Evolutionary conservation across 2,888 invertebrate genomes (phyloP), one percentile per base, ranked within the genome.

Genomic region (Osmoderma eremita): DNA sequence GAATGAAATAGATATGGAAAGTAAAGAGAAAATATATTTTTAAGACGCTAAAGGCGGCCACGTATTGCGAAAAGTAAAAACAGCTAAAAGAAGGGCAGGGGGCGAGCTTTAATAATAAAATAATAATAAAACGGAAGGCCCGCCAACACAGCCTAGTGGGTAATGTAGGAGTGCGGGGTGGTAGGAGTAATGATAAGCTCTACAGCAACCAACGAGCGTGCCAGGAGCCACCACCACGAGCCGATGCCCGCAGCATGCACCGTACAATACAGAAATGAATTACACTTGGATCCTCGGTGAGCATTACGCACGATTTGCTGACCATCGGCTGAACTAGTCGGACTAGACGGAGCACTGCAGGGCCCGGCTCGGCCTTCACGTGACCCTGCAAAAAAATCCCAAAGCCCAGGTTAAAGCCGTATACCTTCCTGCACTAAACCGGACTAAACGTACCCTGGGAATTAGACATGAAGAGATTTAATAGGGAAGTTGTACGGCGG

Each of bases 381-480:
- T 75, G 90, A 90, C 82, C 91, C 81, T 85, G 84, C 77, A 86
- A 89, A 83, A 87, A 80, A 88, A 87, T 74, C 76, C 78, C 77
- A 75, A 93, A 88, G 92, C 90, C 90, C 92, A 92, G 86, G 93
- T 80, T 79, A 79, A 65, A 62, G 61, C 54, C 48, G 8, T 51
- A 63, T 17, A 63, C 63, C 53, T 42, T 53, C 12, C 5, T 30
- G 53, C 63, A 53, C 24, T 30, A 30, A 15, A 53, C 24, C 24
- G 36, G 42, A 38, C 62, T 54, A 73, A 79, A 83, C 83, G 77
- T 94, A 89, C 93, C 94, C 90, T 94, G 94, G 86, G 94, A 94
- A 87, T 93, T 94, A 85, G 94, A 93, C 87, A 94, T 94, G 88
- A 95, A 95, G 86, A 95, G 90, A 89, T 95, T 95, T 84, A 95